Evolutionary conservation across 2,888 invertebrate genomes (phyloP).

Genomic region (Gymnosoma rotundatum): DNA sequence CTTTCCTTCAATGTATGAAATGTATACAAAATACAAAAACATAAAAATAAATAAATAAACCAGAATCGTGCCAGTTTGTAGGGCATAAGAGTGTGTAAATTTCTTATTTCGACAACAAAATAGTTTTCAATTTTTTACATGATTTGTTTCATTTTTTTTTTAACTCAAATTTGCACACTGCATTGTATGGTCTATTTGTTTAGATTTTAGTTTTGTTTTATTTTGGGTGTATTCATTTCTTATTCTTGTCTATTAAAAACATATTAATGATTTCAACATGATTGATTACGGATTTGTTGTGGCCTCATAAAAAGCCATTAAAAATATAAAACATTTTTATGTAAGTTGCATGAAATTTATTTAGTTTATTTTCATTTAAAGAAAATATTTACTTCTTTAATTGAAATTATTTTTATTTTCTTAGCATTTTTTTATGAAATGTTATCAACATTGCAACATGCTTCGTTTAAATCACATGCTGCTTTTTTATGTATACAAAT

Average conservation of each 20-base stretch:
- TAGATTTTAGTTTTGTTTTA: not conserved
- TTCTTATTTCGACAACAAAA: slow-evolving; percentile 28
- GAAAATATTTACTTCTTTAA: not conserved
- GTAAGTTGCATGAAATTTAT: slow-evolving; percentile 12
- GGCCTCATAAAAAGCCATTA: not conserved
- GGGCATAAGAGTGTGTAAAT: slow-evolving; percentile 45
- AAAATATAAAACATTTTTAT: slow-evolving; percentile 1
- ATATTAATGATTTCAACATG: slow-evolving; percentile 74
- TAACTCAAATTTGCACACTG: slow-evolving; percentile 29
- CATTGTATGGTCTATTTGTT: slow-evolving; percentile 28
- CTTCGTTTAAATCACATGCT: too few relatives aligned
- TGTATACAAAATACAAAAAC: not conserved
- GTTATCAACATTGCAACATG: slow-evolving; percentile 32
- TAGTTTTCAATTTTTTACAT: slow-evolving; percentile 52
- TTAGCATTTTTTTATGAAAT: not conserved
- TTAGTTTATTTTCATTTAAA: slow-evolving; percentile 5
- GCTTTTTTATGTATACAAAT: not conserved
- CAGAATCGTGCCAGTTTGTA: slow-evolving; percentile 55
- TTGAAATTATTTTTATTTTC: not conserved
- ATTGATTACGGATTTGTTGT: slow-evolving; percentile 76
- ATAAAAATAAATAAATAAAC: not conserved
- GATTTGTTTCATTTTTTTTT: slow-evolving; percentile 12
- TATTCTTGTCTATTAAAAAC: slow-evolving; percentile 31
- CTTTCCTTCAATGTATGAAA: slow-evolving; percentile 26
- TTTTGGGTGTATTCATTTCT: slow-evolving; percentile 29